A percentile compares a stretch with the other conserved stretches of the same genome.
Conservation (phyloP, 2,113 vertebrate genomes). For the Oncorhynchus keta region DNA sequence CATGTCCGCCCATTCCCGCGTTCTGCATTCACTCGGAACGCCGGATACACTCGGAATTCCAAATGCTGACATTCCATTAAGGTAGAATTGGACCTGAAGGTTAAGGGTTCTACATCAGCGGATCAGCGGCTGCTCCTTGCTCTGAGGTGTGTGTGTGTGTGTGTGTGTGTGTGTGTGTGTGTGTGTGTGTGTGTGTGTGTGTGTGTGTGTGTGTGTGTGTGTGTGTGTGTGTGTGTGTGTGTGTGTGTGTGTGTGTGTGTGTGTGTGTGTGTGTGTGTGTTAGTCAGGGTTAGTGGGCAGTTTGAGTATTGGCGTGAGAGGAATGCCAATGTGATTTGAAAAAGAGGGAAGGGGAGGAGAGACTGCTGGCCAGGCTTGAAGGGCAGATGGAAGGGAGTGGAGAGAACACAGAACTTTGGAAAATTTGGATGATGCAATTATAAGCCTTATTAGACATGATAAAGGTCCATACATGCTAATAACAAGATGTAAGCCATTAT, state of each 20-base stretch:
- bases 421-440: too few species aligned
- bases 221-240: background rate
- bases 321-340: slow-evolving; percentile 6
- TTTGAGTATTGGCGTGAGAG: background rate
- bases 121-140: background rate
- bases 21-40: background rate
- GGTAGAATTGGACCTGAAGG: slow-evolving; percentile 24
- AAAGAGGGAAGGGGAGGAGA: background rate
- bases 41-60: background rate
- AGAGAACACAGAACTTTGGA: background rate
- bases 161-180: too few species aligned
- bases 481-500: too few species aligned
- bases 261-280: background rate
- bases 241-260: background rate
- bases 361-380: background rate
- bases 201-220: too few species aligned
- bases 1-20: background rate
- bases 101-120: slow-evolving; percentile 13
- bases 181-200: too few species aligned
- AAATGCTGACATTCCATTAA: slow-evolving; percentile 1
- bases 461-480: too few species aligned
- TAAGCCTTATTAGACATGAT: too few species aligned
- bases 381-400: background rate
- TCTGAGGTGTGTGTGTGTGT: background rate
- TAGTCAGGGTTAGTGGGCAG: background rate